Conservation (phyloP, 2,113 vertebrate species). For the Saguinus imperator region DNA sequence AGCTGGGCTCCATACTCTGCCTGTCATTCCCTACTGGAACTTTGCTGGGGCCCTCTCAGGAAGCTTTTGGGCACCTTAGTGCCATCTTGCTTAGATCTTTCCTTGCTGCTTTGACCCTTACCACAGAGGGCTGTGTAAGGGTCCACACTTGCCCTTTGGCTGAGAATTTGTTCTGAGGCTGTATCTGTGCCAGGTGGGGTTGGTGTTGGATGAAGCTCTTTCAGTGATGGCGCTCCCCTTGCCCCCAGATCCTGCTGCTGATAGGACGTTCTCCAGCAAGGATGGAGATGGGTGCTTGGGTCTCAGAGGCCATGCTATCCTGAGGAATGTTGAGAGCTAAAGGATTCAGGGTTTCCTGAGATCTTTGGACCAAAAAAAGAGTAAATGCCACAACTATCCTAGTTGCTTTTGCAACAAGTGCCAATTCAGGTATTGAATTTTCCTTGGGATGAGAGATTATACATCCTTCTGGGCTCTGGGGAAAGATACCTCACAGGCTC, state of each 20-base stretch:
- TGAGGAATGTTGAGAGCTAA: background rate
- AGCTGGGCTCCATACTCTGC: background rate
- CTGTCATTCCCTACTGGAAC: background rate
- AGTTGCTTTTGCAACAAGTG: background rate
- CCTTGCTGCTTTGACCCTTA: background rate
- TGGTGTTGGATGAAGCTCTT: background rate
- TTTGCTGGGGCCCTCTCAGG: background rate
- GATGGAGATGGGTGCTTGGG: background rate
- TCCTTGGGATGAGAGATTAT: background rate
- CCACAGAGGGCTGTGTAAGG: background rate
- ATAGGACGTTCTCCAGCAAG: background rate
- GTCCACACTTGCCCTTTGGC: background rate
- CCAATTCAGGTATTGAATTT: background rate
- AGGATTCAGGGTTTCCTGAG: background rate
- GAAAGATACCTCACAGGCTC: background rate
- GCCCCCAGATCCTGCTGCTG: background rate
- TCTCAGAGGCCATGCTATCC: background rate
- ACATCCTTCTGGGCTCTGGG: background rate
- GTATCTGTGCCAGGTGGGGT: background rate
- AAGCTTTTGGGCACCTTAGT: background rate
- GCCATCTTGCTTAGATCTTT: background rate
- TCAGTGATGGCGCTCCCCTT: background rate
- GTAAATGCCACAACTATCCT: background rate
- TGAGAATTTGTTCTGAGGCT: background rate
- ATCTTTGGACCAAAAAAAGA: background rate